Evolutionary conservation across 2,113 vertebrate species (phyloP).

Genomic region (Centropus unirufus): DNA sequence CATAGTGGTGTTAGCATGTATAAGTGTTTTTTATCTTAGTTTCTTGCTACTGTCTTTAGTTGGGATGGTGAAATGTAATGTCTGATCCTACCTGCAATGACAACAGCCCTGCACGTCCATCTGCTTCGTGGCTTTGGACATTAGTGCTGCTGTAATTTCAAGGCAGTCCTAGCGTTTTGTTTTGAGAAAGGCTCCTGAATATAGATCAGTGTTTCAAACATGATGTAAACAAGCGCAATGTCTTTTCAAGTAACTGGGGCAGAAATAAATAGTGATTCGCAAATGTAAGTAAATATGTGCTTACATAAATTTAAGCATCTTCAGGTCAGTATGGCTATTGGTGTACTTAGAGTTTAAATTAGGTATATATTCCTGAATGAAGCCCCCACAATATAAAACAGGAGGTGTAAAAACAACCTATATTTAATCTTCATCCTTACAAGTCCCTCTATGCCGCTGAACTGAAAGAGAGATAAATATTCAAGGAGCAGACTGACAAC

Average conservation of each 20-base stretch:
- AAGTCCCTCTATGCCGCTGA: neutral
- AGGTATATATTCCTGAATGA: neutral
- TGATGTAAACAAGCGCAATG: neutral
- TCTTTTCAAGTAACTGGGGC: neutral
- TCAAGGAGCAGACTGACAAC: constrained; percentile 17
- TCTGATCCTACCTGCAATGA: neutral
- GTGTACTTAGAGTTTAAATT: neutral
- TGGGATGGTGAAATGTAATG: neutral
- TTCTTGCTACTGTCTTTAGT: neutral
- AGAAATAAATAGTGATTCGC: constrained; percentile 40
- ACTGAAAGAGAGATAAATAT: constrained; percentile 55
- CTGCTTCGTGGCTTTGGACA: neutral
- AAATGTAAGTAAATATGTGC: neutral
- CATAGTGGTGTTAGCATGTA: neutral
- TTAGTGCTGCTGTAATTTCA: constrained; percentile 3
- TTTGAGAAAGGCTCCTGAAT: constrained; percentile 2
- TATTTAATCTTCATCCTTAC: neutral
- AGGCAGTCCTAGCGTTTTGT: neutral
- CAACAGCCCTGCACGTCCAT: neutral
- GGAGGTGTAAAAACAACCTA: neutral
- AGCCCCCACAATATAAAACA: neutral
- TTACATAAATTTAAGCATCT: neutral
- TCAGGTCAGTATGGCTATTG: neutral
- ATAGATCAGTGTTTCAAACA: neutral
- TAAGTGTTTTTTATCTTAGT: neutral